Percentiles rank a stretch among this genome's conserved stretches.
Conservation (phyloP, 1,140 invertebrate species). For the Agraylea sexmaculata region DNA sequence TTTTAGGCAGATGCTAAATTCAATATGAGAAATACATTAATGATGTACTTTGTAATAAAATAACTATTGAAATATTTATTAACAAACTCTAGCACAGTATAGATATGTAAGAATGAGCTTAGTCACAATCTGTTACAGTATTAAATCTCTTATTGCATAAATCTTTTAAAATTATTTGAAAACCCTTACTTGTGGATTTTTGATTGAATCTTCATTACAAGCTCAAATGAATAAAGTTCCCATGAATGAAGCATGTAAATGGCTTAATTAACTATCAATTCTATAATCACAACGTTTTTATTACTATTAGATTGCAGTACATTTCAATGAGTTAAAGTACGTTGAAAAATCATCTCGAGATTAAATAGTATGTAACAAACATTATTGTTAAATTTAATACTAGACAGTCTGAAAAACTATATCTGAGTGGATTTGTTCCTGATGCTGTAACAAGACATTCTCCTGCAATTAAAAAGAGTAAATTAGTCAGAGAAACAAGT, state of each 20-base stretch:
- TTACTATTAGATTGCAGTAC: constrained; percentile 19
- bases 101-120: no score
- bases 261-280: constrained; percentile 17
- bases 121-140: no score
- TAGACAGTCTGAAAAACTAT: constrained; percentile 14
- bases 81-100: no score
- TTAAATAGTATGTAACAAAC: constrained; percentile 16
- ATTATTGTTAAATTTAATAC: constrained; percentile 12
- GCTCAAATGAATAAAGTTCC: no score
- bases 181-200: no score
- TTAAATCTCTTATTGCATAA: no score
- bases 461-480: constrained; percentile 14
- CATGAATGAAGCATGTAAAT: constrained; percentile 10
- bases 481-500: neutral
- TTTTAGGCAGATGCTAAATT: no score
- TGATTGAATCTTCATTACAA: no score
- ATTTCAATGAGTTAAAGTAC: constrained; percentile 13
- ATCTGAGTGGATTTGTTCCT: constrained; percentile 3
- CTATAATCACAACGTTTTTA: constrained; percentile 22
- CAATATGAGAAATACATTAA: no score
- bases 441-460: constrained; percentile 17
- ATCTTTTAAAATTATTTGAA: no score
- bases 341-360: constrained; percentile 17
- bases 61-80: no score
- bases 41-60: no score